Evolutionary conservation across 2,797 vertebrate species (phyloP).

Genomic region (Onychomys leucogaster): DNA sequence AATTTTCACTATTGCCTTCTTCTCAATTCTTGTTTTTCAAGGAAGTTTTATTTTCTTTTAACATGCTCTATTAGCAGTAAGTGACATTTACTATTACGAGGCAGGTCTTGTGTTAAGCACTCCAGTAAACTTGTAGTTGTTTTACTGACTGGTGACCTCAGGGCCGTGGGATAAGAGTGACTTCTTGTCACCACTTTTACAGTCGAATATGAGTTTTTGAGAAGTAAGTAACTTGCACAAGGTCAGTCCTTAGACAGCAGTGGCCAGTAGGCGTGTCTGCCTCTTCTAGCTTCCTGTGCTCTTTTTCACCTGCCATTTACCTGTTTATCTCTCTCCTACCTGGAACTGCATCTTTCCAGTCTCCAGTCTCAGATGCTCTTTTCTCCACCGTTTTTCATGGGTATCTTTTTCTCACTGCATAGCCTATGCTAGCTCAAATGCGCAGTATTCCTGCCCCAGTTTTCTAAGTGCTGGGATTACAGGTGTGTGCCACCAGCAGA

Average conservation of each 20-base stretch:
- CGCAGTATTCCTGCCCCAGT: not conserved
- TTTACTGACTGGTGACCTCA: not conserved
- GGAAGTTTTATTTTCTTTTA: conserved; percentile 9
- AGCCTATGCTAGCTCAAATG: not conserved
- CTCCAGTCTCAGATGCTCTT: not conserved
- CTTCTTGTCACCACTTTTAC: not conserved
- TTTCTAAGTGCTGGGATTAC: not conserved
- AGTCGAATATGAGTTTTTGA: conserved; percentile 37
- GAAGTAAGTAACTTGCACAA: not conserved
- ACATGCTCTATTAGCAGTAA: not conserved
- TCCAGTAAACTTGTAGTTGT: not conserved
- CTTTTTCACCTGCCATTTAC: not conserved
- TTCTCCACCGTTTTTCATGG: not conserved
- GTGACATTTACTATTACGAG: not conserved
- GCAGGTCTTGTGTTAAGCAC: not conserved
- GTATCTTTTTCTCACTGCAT: not conserved
- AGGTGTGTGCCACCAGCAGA: not conserved
- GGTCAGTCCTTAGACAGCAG: not conserved
- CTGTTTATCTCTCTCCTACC: not conserved
- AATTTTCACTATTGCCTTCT: not conserved
- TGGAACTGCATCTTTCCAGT: conserved; percentile 16
- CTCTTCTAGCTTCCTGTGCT: not conserved
- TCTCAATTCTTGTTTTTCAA: not conserved
- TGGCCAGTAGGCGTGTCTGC: not conserved
- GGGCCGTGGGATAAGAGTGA: conserved; percentile 62